A percentile compares a stretch with the other conserved stretches of the same genome.
phyloP scores from a whole-genome alignment of 1,140 invertebrate species.

The Penaeus chinensis region DNA sequence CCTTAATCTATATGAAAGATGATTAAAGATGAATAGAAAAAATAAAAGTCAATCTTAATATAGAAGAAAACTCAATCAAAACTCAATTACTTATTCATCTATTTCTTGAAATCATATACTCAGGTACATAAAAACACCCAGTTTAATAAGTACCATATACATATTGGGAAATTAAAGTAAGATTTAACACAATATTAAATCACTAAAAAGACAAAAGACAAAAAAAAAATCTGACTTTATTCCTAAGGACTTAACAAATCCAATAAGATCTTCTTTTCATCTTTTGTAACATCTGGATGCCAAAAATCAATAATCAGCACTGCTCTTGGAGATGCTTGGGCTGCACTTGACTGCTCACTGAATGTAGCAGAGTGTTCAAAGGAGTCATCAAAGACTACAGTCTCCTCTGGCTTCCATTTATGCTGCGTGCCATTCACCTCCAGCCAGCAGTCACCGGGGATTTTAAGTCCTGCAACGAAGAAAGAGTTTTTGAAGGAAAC shows the following conservation, averaged over 20 bases:
- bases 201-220: too few species aligned
- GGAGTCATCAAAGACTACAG: constrained; percentile 54
- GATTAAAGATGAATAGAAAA: too few species aligned
- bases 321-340: constrained; percentile 30
- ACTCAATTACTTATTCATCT: too few species aligned
- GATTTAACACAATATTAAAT: too few species aligned
- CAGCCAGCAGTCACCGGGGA: constrained; percentile 48
- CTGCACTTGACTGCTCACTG: background rate
- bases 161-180: too few species aligned
- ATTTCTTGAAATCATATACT: too few species aligned
- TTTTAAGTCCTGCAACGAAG: constrained; percentile 25
- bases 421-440: constrained; percentile 48
- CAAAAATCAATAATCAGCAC: constrained; percentile 50
- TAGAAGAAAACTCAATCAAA: too few species aligned
- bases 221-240: too few species aligned
- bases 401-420: constrained; percentile 24
- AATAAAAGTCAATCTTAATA: too few species aligned
- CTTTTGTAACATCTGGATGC: constrained; percentile 37
- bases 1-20: too few species aligned
- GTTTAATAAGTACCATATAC: too few species aligned
- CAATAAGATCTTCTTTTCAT: constrained; percentile 38
- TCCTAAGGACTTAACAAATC: constrained; percentile 37
- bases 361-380: constrained; percentile 49
- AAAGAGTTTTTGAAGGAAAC: background rate
- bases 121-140: too few species aligned